Evolutionary conservation across 1,140 invertebrate species (phyloP).

Genomic region (Leptinotarsa undecemlineata): DNA sequence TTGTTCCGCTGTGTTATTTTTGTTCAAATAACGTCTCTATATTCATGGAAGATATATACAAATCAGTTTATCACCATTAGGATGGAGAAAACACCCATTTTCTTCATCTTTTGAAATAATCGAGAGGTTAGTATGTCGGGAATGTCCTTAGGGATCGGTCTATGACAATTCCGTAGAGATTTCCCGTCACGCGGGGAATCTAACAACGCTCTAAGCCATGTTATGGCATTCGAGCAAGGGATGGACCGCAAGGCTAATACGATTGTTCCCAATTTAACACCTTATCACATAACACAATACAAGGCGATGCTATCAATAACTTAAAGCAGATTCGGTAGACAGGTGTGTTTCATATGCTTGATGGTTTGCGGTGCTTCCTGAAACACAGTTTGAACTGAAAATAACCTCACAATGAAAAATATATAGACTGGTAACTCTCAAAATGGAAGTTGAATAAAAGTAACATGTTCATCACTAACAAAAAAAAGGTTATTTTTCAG

Average conservation of each 20-base stretch:
- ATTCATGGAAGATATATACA: too few relatives aligned
- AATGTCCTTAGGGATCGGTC: not conserved
- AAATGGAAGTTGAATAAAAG: too few relatives aligned
- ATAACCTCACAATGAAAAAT: too few relatives aligned
- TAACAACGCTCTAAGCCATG: not conserved
- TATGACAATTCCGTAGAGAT: not conserved
- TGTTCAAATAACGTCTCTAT: too few relatives aligned
- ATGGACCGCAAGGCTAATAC: constrained; percentile 12
- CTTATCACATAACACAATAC: constrained; percentile 7
- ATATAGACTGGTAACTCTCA: too few relatives aligned
- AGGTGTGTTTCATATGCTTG: not conserved
- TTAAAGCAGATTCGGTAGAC: not conserved
- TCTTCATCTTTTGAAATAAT: too few relatives aligned
- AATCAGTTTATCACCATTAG: too few relatives aligned
- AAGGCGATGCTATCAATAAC: not conserved
- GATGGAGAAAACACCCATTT: too few relatives aligned
- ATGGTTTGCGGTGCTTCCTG: not conserved
- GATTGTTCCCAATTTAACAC: constrained; percentile 25
- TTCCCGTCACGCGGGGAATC: not conserved
- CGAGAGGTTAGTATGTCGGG: too few relatives aligned
- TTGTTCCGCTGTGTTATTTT: too few relatives aligned
- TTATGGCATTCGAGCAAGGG: constrained; percentile 4
- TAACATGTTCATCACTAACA: too few relatives aligned
- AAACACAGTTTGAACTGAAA: not conserved
- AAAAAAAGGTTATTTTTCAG: too few relatives aligned